A percentile compares a stretch with the other conserved stretches of the same genome.
Evolutionary conservation across 2,113 vertebrate species (phyloP).

Genomic region (Nerophis lumbriciformis): DNA sequence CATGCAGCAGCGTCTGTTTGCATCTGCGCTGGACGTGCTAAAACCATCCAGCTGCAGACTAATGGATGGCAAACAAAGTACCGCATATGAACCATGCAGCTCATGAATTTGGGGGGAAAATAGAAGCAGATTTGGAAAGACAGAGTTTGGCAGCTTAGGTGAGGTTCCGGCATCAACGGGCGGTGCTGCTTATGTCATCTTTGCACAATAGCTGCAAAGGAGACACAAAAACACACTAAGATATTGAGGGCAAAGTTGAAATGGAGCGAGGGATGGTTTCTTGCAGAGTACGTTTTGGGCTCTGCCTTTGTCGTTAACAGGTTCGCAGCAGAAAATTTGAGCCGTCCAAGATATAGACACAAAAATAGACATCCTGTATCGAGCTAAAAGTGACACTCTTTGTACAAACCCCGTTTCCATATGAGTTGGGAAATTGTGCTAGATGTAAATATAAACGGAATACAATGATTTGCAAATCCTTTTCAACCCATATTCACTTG

Average conservation of each 20-base stretch:
- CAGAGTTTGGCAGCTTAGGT: conserved; percentile 13
- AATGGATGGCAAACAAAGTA: conserved; percentile 8
- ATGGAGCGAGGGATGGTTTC: neutral
- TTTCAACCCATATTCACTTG: too few relatives aligned
- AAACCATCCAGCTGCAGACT: conserved; percentile 16
- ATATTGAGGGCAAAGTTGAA: neutral
- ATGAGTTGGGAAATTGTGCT: too few relatives aligned
- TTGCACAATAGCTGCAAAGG: conserved; percentile 9
- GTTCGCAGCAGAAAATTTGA: too few relatives aligned
- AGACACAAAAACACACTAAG: neutral
- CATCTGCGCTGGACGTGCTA: conserved; percentile 9
- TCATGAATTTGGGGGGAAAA: conserved; percentile 10
- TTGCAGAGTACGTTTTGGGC: neutral
- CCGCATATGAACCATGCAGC: too few relatives aligned
- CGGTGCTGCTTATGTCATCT: conserved; percentile 35
- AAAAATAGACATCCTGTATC: too few relatives aligned
- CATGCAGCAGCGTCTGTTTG: conserved; percentile 15
- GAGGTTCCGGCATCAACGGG: conserved; percentile 7
- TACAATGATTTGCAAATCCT: too few relatives aligned
- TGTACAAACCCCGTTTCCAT: too few relatives aligned
- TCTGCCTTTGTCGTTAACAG: neutral
- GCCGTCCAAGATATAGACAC: too few relatives aligned
- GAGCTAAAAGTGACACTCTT: too few relatives aligned
- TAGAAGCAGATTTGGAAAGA: neutral
- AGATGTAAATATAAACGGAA: too few relatives aligned